These are phyloP conservation scores for Gallirallus australis DNA, from an alignment of 2,797 vertebrate genomes.

Conservation along the genomic window DNA sequence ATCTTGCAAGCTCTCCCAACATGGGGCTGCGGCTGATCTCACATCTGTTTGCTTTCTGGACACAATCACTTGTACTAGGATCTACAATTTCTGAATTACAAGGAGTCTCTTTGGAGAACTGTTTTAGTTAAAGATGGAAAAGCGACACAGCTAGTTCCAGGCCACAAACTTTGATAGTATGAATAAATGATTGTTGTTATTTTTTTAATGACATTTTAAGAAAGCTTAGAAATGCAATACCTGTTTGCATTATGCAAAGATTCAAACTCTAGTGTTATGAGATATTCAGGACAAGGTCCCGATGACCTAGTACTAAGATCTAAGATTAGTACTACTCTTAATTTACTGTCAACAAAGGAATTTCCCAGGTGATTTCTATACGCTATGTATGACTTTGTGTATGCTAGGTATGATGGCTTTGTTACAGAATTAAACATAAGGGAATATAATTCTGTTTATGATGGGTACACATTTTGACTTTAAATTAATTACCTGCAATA, in stretches of 20 bases:
- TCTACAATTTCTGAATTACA: not conserved
- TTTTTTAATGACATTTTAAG: not conserved
- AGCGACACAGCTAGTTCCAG: not conserved
- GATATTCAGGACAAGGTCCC: not conserved
- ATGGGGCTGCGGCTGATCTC: not conserved
- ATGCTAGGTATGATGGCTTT: not conserved
- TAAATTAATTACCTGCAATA: not conserved
- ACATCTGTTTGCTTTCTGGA: not conserved
- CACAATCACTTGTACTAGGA: not conserved
- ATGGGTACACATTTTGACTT: not conserved
- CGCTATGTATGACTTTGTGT: not conserved
- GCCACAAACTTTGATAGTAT: not conserved
- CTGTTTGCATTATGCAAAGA: not conserved
- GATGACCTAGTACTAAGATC: not conserved
- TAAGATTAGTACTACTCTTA: not conserved
- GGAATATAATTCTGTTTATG: not conserved
- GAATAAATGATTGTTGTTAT: not conserved
- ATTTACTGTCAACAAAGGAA: not conserved
- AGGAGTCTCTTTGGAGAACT: not conserved
- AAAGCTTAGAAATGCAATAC: not conserved
- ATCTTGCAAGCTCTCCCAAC: not conserved
- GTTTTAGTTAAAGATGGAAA: not conserved
- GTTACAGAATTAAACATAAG: not conserved
- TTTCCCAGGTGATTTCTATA: not conserved
- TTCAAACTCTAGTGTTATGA: not conserved